phyloP scores from a whole-genome alignment of 1,140 invertebrate species.

The Drosophila nigrodunni region DNA sequence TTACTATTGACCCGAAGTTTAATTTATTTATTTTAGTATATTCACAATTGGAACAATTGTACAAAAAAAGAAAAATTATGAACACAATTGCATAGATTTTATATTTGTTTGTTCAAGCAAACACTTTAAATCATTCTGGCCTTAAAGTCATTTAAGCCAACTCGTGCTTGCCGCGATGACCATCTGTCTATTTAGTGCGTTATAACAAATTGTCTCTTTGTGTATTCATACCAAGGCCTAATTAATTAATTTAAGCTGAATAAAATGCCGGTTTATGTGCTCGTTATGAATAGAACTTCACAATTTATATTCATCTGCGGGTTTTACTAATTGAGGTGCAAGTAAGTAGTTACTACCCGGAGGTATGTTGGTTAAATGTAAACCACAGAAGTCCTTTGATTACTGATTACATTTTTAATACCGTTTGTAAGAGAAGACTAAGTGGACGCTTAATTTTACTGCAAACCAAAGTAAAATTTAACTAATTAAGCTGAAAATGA shows the following conservation, averaged over 20 bases:
- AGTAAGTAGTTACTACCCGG: not conserved
- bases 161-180: not conserved
- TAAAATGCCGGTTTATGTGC: constrained; percentile 17
- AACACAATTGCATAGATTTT: not conserved
- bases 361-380: constrained; percentile 4
- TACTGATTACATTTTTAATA: not conserved
- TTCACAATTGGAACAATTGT: constrained; percentile 10
- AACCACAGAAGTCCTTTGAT: constrained; percentile 8
- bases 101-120: constrained; percentile 41
- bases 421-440: too few species aligned
- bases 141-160: constrained; percentile 39
- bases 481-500: too few species aligned
- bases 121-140: constrained; percentile 31
- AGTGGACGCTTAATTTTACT: too few species aligned
- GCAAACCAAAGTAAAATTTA: too few species aligned
- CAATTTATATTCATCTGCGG: constrained; percentile 30
- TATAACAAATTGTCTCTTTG: constrained; percentile 39
- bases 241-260: constrained; percentile 34
- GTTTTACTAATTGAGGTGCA: constrained; percentile 35
- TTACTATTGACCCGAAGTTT: constrained; percentile 69
- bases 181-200: constrained; percentile 3
- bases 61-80: constrained; percentile 10
- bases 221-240: constrained; percentile 24
- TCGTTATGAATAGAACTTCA: constrained; percentile 43
- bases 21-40: constrained; percentile 65